Base-by-base conservation (phyloP, 2,113 vertebrate genomes). In the Pollimyrus isidori region DNA sequence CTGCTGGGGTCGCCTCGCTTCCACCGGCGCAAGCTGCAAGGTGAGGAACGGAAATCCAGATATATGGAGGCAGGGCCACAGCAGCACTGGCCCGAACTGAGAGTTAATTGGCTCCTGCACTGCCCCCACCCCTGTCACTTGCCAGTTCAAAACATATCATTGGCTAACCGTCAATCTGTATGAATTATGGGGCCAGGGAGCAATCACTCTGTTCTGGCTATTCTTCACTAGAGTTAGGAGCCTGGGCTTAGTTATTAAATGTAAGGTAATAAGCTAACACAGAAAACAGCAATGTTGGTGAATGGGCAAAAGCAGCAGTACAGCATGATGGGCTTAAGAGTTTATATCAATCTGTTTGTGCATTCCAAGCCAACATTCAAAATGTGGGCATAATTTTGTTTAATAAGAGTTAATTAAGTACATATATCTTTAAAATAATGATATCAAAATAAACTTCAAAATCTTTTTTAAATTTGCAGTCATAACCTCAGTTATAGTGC, bases 21-120 rank as follows among this genome's bases (percentile, higher is more conserved):
- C 94, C 97, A 98, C 91, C 97, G 97, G 26, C 97, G 97, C 93
- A 98, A 98, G 92, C 93, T 98, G 93, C 97, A 98, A 95, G 97
- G 97, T 98, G 92, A 92, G 93, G 15, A 42, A 7, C 2, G 1
- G 21, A 23, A 2, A 7, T 35, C 26, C 65, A 11, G 21, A 13
- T 50, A 50, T 50, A 50, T 50, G 49, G 49, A 9, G 49, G n/a
- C 3, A 10, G n/a, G n/a, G 62, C 26, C 10, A 30, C 3, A 69
- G n/a, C 7, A n/a, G 58, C n/a, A 62, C 23, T 62, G 58, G 48
- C 46, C 56, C n/a, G 9, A 76, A 30, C 5, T 39, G 13, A 39
- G 17, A 80, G 13, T 39, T 80, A 35, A 80, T 80, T 80, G 26
- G 62, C 62, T 10, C 10, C 26, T 69, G 62, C 10, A 69, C 62